Conservation (phyloP, 2,888 invertebrate species). For the Xestia sexstrigata region DNA sequence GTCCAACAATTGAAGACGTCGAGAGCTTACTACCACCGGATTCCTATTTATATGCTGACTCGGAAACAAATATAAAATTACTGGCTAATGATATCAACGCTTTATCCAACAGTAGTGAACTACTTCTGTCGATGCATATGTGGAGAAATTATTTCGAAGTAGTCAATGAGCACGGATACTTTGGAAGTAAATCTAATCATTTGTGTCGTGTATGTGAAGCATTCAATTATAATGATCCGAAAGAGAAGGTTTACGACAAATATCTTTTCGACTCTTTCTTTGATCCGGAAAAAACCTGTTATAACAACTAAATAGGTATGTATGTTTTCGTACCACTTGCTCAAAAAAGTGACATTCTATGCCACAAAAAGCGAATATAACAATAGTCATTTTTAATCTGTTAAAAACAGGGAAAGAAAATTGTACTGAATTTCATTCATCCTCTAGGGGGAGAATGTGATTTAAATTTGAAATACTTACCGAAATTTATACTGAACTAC, state of each 20-base stretch:
- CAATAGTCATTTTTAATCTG: too few species aligned
- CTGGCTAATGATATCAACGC: constrained; percentile 89
- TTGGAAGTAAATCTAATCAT: constrained; percentile 90
- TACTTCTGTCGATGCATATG: constrained; percentile 85
- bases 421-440: too few species aligned
- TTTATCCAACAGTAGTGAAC: constrained; percentile 81
- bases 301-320: not conserved
- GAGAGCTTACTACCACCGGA: constrained; percentile 90
- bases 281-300: constrained; percentile 58
- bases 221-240: constrained; percentile 91
- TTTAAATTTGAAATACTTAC: too few species aligned
- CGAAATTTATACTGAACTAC: too few species aligned
- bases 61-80: constrained; percentile 86
- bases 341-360: too few species aligned
- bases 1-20: constrained; percentile 87
- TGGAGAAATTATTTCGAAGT: constrained; percentile 91
- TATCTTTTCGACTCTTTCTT: constrained; percentile 71
- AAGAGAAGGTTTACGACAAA: constrained; percentile 72
- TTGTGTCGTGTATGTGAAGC: constrained; percentile 93
- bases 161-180: constrained; percentile 93
- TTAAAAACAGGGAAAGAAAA: too few species aligned
- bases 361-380: too few species aligned
- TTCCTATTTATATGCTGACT: constrained; percentile 91
- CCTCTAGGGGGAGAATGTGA: too few species aligned
- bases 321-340: too few species aligned